Evolutionary conservation across 2,888 invertebrate species (phyloP).

Genomic region (Pristionchus japonicus): DNA sequence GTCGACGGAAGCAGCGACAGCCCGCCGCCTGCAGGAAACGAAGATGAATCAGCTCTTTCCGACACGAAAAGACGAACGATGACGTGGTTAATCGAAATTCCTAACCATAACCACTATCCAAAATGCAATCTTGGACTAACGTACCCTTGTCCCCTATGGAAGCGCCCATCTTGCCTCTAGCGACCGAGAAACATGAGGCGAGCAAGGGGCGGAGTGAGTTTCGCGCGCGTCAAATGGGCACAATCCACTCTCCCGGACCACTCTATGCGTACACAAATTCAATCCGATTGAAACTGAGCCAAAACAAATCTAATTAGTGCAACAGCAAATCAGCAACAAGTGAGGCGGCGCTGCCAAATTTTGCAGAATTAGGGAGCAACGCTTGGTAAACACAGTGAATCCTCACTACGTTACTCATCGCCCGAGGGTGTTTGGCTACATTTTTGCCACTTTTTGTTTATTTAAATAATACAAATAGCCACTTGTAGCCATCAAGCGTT

Average conservation of each 20-base stretch:
- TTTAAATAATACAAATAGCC: not conserved
- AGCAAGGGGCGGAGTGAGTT: not conserved
- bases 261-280: slow-evolving; percentile 6
- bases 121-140: no score
- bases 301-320: slow-evolving; percentile 11
- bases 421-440: not conserved
- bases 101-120: no score
- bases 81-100: no score
- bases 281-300: slow-evolving; percentile 27
- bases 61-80: not conserved
- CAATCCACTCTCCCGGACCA: slow-evolving; percentile 4
- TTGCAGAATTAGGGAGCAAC: not conserved
- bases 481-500: not conserved
- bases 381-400: slow-evolving; percentile 19
- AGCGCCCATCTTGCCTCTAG: not conserved
- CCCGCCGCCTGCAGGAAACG: not conserved
- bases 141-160: not conserved
- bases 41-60: not conserved
- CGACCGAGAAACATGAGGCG: not conserved
- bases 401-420: not conserved
- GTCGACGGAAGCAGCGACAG: slow-evolving; percentile 33
- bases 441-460: not conserved
- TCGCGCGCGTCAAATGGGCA: not conserved
- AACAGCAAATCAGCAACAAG: slow-evolving; percentile 7
- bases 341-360: not conserved